Percentiles rank a stretch among this genome's conserved stretches.
phyloP scores from a whole-genome alignment of 2,888 invertebrate genomes.

The Monochamus alternatus region DNA sequence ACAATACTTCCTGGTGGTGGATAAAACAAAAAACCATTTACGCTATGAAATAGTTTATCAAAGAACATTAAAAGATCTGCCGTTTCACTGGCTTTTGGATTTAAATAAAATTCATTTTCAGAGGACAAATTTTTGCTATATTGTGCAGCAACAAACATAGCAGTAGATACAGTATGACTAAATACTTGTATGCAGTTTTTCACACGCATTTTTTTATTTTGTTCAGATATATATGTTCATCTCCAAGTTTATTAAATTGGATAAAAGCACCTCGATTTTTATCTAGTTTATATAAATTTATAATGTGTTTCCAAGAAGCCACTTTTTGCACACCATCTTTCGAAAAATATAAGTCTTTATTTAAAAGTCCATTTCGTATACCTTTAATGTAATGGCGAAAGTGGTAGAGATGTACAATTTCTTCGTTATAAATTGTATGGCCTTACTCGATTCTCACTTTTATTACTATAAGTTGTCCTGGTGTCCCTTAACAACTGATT shows the following conservation, averaged over 20 bases:
- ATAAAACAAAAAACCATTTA: conserved; percentile 33
- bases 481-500: conserved; percentile 25
- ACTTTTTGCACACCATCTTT: conserved; percentile 26
- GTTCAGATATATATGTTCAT: conserved; percentile 36
- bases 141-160: conserved; percentile 23
- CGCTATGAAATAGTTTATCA: conserved; percentile 42
- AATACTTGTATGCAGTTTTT: conserved; percentile 38
- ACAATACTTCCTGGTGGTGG: conserved; percentile 32
- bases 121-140: conserved; percentile 22
- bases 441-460: conserved; percentile 30
- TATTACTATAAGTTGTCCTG: not conserved
- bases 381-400: conserved; percentile 44
- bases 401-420: conserved; percentile 41
- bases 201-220: conserved; percentile 40
- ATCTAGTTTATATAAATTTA: conserved; percentile 31
- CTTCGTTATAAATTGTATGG: conserved; percentile 28
- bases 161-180: conserved; percentile 36
- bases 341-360: conserved; percentile 36
- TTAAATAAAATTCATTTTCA: conserved; percentile 22
- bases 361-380: conserved; percentile 45
- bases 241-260: conserved; percentile 29
- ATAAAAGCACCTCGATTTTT: conserved; percentile 22
- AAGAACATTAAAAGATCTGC: conserved; percentile 38
- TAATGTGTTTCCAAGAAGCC: conserved; percentile 41
- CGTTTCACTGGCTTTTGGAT: conserved; percentile 30